Evolutionary conservation across 2,797 vertebrate genomes (phyloP), one percentile per base, ranked within the genome.

Genomic region (Paratrypauchen microcephalus): DNA sequence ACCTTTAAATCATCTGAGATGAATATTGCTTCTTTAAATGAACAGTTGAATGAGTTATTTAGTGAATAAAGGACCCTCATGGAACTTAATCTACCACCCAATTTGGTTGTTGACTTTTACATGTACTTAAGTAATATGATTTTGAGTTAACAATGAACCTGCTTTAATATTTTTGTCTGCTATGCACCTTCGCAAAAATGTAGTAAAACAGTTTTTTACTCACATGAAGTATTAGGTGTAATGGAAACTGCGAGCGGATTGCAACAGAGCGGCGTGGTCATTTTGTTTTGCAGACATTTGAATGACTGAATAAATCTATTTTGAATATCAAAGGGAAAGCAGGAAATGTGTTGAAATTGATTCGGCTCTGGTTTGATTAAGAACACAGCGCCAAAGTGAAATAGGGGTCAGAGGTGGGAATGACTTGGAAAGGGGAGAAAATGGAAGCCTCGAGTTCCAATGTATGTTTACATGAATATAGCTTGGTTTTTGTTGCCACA

Each of bases 321-420:
- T 88, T 90, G 85, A 89, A 88, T 87, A 87, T 87, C 77, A 88
- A 89, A 88, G 79, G 81, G 30, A 70, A 78, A 79, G 69, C 58
- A 39, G 50, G 67, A 66, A 83, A 80, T 66, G 83, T 85, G 80
- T n/a, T 82, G 79, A 87, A 89, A 86, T 69, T 75, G 76, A 88
- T 81, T 82, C 77, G 55, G 50, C 76, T 62, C 26, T 0, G 13
- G 73, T 75, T 62, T 83, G 76, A 84, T 84, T 82, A 79, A 72
- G 61, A 88, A 83, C 56, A 71, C 73, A 58, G 81, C 68, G 77
- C 12, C 47, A 23, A 65, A 76, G 75, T 45, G 21, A 57, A 63
- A 19, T 59, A 54, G 64, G 56, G 83, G 84, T 84, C 77, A 83
- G 63, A 76, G 62, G 76, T 78, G 62, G 11, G 72, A 73, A 52